Base-by-base conservation (phyloP, 92 coral and sea anemone species). In the Epizoanthus ramosus region DNA sequence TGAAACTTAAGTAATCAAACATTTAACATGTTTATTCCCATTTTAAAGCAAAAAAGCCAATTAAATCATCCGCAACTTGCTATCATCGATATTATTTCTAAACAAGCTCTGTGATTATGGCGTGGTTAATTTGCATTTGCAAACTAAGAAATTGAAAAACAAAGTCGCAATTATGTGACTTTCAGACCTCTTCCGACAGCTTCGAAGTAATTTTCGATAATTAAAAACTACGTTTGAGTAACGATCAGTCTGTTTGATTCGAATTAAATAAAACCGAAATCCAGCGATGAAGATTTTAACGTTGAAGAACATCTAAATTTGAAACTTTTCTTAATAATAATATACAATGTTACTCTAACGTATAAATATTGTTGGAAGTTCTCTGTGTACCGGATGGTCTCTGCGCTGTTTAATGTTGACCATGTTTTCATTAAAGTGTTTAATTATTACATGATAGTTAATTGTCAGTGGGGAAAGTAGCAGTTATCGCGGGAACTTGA, bases 81-180 rank as follows among this genome's bases (percentile, higher is more conserved):
- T 58, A 47, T n/a, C 47, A 4, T 6, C 37, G 71, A 14, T 6
- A 31, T 66, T 66, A 66, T 10, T 33, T 28, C 22, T 37, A 28
- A 33, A 68, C 47, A 63, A 63, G 10, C 28, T 68, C 13, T 14
- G 73, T 31, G 35, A 68, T 68, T 5, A 71, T 71, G 28, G 75
- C 24, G 33, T 71, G 58, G 58, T n/a, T 71, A 41, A 71, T 71
- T 71, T 71, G 75, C 75, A 71, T 71, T 16, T 71, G 57, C 14
- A 71, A 71, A 68, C 73, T 22, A 6, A 5, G 28, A 12, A 65
- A n/a, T 37, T 41, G 45, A 45, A 68, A 43, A 69, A 69, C 74
- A 69, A 71, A 71, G 35, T n/a, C 54, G 17, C 50, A 71, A 41
- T 71, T 71, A 41, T 71, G 21, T 45, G 16, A 24, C 57, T 22